phyloP scores from a whole-genome alignment of 2,888 invertebrate genomes.

The Tyria jacobaeae region DNA sequence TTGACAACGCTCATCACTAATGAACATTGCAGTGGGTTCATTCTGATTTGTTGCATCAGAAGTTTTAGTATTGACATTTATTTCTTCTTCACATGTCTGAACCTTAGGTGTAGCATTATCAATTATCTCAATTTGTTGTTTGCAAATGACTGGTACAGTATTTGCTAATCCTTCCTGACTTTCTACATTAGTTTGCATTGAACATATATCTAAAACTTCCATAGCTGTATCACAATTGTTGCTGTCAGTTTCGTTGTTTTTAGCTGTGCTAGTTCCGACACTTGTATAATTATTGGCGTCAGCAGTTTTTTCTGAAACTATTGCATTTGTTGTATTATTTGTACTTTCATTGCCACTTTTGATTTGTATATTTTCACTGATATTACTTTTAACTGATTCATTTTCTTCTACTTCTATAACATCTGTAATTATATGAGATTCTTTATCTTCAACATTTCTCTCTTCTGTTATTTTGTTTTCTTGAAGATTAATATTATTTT shows the following conservation, averaged over 20 bases:
- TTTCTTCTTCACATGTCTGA: background rate
- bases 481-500: background rate
- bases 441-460: conserved; percentile 6
- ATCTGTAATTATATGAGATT: conserved; percentile 6
- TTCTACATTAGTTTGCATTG: background rate
- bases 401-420: conserved; percentile 24
- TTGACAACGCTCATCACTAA: background rate
- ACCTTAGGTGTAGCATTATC: background rate
- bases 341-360: no score
- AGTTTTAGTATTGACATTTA: background rate
- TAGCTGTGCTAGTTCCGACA: background rate
- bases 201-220: background rate
- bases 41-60: background rate
- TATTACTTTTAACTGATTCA: conserved; percentile 13
- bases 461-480: background rate
- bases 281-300: background rate
- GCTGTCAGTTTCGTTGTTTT: conserved; percentile 2
- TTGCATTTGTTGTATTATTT: background rate
- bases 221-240: background rate
- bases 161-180: conserved; percentile 2
- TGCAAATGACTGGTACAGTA: background rate
- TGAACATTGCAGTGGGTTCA: background rate
- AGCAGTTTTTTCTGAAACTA: background rate
- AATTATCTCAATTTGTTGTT: background rate
- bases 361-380: background rate